These are phyloP conservation scores for Eciton burchellii DNA, from an alignment of 1,140 invertebrate species.

Conservation along the genomic window DNA sequence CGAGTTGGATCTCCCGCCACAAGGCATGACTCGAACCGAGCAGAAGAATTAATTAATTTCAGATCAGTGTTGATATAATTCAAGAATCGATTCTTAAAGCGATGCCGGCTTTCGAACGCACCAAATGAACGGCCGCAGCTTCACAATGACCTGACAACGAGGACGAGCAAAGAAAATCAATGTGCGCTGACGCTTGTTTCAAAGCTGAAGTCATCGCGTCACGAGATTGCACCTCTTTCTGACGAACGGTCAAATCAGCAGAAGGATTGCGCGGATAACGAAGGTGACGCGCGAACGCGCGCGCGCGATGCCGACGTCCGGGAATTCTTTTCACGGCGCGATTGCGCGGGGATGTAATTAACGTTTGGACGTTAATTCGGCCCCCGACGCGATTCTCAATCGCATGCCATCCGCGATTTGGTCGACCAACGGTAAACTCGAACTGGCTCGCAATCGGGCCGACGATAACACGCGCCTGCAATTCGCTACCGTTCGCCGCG, in stretches of 20 bases:
- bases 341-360: slow-evolving; percentile 20
- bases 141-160: slow-evolving; percentile 35
- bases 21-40: not conserved
- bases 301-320: slow-evolving; percentile 9
- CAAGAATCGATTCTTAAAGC: not conserved
- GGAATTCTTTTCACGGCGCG: not conserved
- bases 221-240: slow-evolving; percentile 20
- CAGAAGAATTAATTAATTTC: slow-evolving; percentile 18
- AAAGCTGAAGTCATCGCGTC: slow-evolving; percentile 17
- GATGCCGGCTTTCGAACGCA: not conserved
- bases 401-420: not conserved
- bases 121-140: slow-evolving; percentile 27
- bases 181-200: slow-evolving; percentile 9
- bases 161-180: slow-evolving; percentile 39
- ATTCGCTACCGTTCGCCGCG: slow-evolving; percentile 19
- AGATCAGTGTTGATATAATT: slow-evolving; percentile 34
- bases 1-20: slow-evolving; percentile 11
- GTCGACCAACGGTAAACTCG: not conserved
- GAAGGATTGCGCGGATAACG: slow-evolving; percentile 30
- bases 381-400: slow-evolving; percentile 44
- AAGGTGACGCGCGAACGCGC: not conserved
- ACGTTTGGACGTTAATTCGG: slow-evolving; percentile 27
- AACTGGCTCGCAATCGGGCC: not conserved
- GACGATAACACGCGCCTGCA: slow-evolving; percentile 8
- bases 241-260: not conserved